phyloP scores from a whole-genome alignment of 2,888 invertebrate species.

The Drosophila peninsularis region DNA sequence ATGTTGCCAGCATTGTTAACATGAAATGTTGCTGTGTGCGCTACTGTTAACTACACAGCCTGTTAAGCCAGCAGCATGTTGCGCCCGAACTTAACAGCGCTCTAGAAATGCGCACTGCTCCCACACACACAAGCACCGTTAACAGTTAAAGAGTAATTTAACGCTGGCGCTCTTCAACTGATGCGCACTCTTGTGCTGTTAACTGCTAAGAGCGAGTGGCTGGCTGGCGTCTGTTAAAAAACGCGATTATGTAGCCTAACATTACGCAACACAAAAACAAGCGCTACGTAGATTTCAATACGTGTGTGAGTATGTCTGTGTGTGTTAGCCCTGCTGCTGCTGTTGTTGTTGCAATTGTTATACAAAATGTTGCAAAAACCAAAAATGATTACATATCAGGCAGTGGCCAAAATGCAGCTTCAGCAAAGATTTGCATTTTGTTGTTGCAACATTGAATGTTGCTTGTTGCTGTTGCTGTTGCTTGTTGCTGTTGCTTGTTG shows the following conservation, averaged over 20 bases:
- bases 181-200: slow-evolving; percentile 52
- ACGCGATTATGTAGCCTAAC: slow-evolving; percentile 78
- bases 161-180: slow-evolving; percentile 5
- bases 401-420: slow-evolving; percentile 22
- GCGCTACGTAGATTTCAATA: slow-evolving; percentile 50
- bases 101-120: slow-evolving; percentile 23
- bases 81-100: slow-evolving; percentile 21
- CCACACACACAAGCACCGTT: neutral
- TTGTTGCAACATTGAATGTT: slow-evolving; percentile 18
- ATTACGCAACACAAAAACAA: slow-evolving; percentile 76
- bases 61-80: slow-evolving; percentile 19
- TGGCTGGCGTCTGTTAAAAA: slow-evolving; percentile 58
- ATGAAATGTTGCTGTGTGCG: neutral
- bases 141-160: slow-evolving; percentile 33
- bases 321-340: slow-evolving; percentile 32
- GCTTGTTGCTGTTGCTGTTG: slow-evolving; percentile 11
- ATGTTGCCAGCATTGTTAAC: slow-evolving; percentile 12
- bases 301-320: slow-evolving; percentile 26
- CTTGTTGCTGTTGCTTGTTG: slow-evolving; percentile 22
- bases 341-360: slow-evolving; percentile 61
- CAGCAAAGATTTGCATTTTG: slow-evolving; percentile 54
- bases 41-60: neutral
- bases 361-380: slow-evolving; percentile 63
- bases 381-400: slow-evolving; percentile 61
- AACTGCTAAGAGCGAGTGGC: slow-evolving; percentile 49